Evolutionary conservation across 2,888 invertebrate genomes (phyloP), one percentile per base, ranked within the genome.

Genomic region (Odontomyia ornata): DNA sequence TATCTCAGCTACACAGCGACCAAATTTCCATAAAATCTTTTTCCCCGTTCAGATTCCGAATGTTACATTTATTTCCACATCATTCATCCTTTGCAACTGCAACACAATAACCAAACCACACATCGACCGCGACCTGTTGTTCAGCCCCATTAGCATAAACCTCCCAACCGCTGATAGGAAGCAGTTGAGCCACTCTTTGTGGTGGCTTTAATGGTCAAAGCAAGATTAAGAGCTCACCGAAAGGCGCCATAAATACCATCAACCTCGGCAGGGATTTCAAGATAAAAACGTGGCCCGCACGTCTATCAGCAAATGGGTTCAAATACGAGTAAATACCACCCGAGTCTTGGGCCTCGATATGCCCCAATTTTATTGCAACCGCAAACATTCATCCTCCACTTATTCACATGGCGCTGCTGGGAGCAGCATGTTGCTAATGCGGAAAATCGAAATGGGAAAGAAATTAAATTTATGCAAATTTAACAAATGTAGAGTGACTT

Each of bases 201-300:
- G 73, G 57, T 60, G 43, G 36, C 23, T 73, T 60, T 57, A 46
- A 75, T 75, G 62, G 62, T 46, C 64, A 60, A 28, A 64, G 23
- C 64, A 75, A 75, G 75, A 75, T 75, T 75, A 75, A 75, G 75
- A 75, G 64, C 62, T 75, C 62, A 75, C 43, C 36, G 64, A 64
- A 64, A 75, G 75, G 75, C 75, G 75, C 75, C 75, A 75, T 75
- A 75, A 75, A 75, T 75, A 30, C 73, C 73, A 73, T 73, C 73
- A 36, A 57, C 23, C 28, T 60, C 36, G 36, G 36, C 73, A 73
- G 73, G 73, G 73, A 73, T 60, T 73, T 57, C 73, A 21, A 57
- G 73, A 73, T 73, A 57, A 69, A 9, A 46, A 27, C 46, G 47
- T 27, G 21, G 69, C 13, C 28, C 47, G 69, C 27, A 69, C 18